phyloP scores from a whole-genome alignment of 2,113 vertebrate genomes.

The Grallaria varia region DNA sequence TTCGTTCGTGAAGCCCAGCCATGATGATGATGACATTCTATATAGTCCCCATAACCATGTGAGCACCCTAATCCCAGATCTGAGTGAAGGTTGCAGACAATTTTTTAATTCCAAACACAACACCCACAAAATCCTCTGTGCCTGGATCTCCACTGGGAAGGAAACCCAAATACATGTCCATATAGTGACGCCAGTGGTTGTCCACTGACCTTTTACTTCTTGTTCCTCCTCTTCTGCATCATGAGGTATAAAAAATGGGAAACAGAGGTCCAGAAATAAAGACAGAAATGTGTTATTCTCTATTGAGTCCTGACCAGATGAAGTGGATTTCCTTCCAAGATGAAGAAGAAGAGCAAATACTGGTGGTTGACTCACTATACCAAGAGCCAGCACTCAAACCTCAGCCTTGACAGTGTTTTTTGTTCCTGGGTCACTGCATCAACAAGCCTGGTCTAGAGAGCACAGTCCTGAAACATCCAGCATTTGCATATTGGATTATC shows the following conservation, averaged over 20 bases:
- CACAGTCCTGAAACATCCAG: neutral
- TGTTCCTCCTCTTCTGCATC: neutral
- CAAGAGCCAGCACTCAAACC: neutral
- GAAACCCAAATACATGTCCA: neutral
- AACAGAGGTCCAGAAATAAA: neutral
- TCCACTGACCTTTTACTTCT: neutral
- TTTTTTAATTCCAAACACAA: neutral
- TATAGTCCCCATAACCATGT: neutral
- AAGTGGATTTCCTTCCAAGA: neutral
- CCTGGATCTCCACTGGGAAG: neutral
- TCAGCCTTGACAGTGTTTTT: neutral
- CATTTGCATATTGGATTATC: neutral
- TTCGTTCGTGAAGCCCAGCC: too few species aligned
- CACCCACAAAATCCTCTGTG: neutral
- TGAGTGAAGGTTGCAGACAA: neutral
- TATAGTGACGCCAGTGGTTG: neutral
- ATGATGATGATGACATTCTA: too few species aligned
- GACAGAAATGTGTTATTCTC: neutral
- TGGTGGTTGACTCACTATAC: accelerated
- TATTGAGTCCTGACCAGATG: neutral
- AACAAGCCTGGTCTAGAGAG: neutral
- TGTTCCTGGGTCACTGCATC: neutral
- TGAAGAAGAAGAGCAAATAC: neutral
- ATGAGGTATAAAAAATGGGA: neutral
- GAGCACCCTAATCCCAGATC: neutral